Percentiles rank a stretch among this genome's conserved stretches.
These are phyloP conservation scores for Chondrosia reniformis DNA, from an alignment of 37 sponge, comb jelly and placozoan species.

Conservation along the genomic window DNA sequence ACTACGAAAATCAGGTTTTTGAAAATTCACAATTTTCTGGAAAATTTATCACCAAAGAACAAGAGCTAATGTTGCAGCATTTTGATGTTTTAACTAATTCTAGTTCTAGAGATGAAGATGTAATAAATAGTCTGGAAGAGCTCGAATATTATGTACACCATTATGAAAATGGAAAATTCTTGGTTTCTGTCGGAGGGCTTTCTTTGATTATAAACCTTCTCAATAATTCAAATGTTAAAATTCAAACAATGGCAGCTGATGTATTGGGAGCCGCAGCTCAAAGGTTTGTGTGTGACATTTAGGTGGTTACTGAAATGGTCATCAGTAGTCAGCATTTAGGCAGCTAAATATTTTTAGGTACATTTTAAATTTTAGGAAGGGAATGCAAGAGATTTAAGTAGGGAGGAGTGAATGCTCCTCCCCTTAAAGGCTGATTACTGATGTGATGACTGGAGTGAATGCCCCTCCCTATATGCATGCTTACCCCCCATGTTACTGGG, in stretches of 20 bases:
- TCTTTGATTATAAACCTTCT: conserved; percentile 49
- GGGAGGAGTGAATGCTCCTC: not conserved
- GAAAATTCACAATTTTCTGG: not conserved
- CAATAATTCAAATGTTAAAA: conserved; percentile 54
- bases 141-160: conserved; percentile 85
- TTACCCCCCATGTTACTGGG: no score
- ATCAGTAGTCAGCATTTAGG: not conserved
- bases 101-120: conserved; percentile 9
- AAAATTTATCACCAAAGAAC: conserved; percentile 16
- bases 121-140: conserved; percentile 51
- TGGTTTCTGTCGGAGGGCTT: conserved; percentile 68
- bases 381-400: not conserved
- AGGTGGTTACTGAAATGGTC: not conserved
- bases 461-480: not conserved
- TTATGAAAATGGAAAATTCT: conserved; percentile 78
- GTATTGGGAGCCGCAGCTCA: conserved; percentile 84
- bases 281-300: conserved; percentile 39
- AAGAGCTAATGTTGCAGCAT: conserved; percentile 42
- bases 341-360: not conserved
- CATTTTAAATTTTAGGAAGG: not conserved
- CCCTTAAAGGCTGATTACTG: not conserved
- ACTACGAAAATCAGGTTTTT: not conserved
- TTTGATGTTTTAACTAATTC: conserved; percentile 19
- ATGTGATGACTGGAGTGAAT: not conserved
- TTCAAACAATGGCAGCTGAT: conserved; percentile 58